phyloP scores from a whole-genome alignment of 2,113 vertebrate species.

The Ceratotherium simum region DNA sequence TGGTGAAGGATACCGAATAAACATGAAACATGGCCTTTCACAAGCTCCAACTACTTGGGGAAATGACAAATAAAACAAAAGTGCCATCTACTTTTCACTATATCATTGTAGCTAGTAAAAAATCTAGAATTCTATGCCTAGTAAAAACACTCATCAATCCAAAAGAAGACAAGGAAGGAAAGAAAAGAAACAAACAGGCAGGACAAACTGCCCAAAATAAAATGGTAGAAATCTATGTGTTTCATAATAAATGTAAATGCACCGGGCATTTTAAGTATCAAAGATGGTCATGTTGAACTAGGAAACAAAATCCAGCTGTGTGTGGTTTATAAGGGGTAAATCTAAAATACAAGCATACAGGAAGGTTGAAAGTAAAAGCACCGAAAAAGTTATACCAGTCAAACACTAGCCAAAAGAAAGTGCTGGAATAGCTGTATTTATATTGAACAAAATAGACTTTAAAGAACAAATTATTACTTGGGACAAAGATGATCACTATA shows the following conservation, averaged over 20 bases:
- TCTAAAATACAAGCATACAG: neutral
- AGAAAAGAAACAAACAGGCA: neutral
- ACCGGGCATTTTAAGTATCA: neutral
- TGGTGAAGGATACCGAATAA: neutral
- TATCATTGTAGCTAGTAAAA: neutral
- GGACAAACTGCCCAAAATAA: neutral
- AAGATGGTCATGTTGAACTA: neutral
- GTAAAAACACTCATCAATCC: neutral
- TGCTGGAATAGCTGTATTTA: neutral
- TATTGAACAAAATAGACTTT: neutral
- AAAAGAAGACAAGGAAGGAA: neutral
- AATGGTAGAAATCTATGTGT: neutral
- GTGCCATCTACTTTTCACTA: neutral
- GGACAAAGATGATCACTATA: neutral
- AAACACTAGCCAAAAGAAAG: neutral
- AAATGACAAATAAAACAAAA: neutral
- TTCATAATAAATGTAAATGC: neutral
- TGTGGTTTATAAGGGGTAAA: neutral
- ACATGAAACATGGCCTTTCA: neutral
- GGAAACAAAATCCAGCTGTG: neutral
- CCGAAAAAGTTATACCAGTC: neutral
- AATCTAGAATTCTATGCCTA: neutral
- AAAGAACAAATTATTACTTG: neutral
- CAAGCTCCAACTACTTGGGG: neutral
- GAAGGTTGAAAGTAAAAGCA: neutral